Base-by-base conservation (phyloP, 2,888 invertebrate genomes). In the Oeneis ivallda region DNA sequence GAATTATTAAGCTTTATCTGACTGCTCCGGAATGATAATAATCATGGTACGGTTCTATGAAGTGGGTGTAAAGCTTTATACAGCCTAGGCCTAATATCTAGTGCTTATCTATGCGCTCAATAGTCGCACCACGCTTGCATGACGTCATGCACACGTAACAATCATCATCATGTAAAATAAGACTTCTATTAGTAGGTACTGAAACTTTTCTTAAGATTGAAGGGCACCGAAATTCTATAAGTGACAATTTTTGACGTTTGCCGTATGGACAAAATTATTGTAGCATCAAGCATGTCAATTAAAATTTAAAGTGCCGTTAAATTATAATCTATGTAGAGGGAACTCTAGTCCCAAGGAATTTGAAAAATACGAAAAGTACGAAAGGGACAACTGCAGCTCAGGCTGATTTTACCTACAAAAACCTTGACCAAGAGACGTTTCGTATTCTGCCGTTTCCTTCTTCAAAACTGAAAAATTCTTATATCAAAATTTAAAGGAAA, bases 111-210 rank as follows among this genome's bases (percentile, higher is more conserved):
- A 49, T 59, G 26, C 69, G 62, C 68, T 64, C 59, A 41, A 67
- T 73, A 74, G 72, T 61, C 66, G 72, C 70, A 67, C 71, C 74
- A 75, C 72, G 80, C 80, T 79, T 79, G 80, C 81, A 80, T 78
- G 77, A 68, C 56, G 61, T 75, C 76, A 77, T 66, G 68, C 68
- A 71, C 76, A 76, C 76, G 66, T 66, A 70, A 72, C 72, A 71
- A 67, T 64, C 68, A 71, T 65, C 56, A 19, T 41, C 41, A 19
- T 56, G 10, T 37, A 53, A 10, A n/a, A 53, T 53, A 50, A 32
- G 32, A 34, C 19, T 17, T 11, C 13, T 17, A 41, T n/a, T n/a
- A n/a, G n/a, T n/a, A n/a, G n/a, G 37, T 54, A 39, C 39, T 19
- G 17, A 11, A 39, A n/a, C 39, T 17, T 5, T 11, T 37, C 17